Evolutionary conservation across 2,888 invertebrate species (phyloP), one percentile per base, ranked within the genome.

Genomic region (Pollenia amentaria): DNA sequence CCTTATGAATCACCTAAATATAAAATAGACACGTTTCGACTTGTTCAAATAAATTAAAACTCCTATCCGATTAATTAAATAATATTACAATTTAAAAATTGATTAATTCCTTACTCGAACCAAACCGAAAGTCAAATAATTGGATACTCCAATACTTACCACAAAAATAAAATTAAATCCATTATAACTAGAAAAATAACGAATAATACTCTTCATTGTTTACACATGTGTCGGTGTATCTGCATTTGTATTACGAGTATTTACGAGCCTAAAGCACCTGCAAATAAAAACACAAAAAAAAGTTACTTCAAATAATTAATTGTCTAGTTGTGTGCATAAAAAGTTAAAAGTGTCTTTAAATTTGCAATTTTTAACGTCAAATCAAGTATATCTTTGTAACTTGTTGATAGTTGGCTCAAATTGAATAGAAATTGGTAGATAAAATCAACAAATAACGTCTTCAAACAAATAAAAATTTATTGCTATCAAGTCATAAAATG

Each of bases 191-290:
- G 89, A 89, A 89, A 89, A 89, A 89, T 88, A 90, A 90, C 89
- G 81, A 84, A 89, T 92, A 92, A 91, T 91, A 92, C 92, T 92
- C 90, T 86, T 89, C 89, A 89, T 89, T 89, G 88, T 89, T 88
- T 80, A 87, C 84, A 88, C 87, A 84, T 87, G 87, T 78, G 87
- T 60, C 78, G 46, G 73, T 69, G 82, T 78, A 79, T 85, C 83
- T 62, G 87, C 86, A 87, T 89, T 88, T 87, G 87, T 85, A 75
- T 73, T 6, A 29, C 29, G 29, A 29, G 29, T 85, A 80, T 42
- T 86, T 84, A 67, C 69, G 84, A 85, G 69, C 87, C 55, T 72
- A 83, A 67, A 89, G 87, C 88, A 88, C 87, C 89, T 89, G 88
- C 55, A 88, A 88, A 85, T 38, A 42, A 78, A 82, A 64, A 79